Percentiles rank a stretch among this genome's conserved stretches.
Conservation (phyloP, 1,140 invertebrate genomes). For the Whitmania pigra region DNA sequence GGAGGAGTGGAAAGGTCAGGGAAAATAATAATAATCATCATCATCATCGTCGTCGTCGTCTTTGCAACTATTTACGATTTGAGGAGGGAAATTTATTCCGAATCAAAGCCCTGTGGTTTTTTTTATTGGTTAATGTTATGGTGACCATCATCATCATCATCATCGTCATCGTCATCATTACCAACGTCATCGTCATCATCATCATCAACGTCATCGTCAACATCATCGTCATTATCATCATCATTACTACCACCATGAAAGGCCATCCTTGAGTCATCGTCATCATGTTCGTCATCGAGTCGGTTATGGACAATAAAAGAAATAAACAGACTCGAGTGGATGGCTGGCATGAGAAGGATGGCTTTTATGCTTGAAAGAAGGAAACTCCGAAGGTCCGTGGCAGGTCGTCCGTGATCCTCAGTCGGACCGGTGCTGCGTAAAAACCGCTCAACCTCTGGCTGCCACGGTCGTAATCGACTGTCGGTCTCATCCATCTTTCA, state of each 20-base stretch:
- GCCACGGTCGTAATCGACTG: no score
- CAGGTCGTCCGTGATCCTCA: no score
- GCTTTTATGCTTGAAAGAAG: no score
- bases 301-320: no score
- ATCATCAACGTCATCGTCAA: neutral
- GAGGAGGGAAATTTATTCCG: no score
- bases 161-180: neutral
- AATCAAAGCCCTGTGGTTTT: neutral
- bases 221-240: conserved; percentile 5
- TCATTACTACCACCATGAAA: neutral
- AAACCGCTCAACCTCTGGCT: no score
- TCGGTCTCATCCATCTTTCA: no score
- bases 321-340: no score
- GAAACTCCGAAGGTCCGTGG: no score
- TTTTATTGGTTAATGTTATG: neutral
- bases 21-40: conserved; percentile 1
- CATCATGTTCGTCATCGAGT: neutral
- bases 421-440: no score
- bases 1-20: neutral
- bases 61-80: neutral
- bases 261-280: neutral
- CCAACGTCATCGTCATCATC: neutral
- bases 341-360: no score
- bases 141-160: neutral
- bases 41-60: neutral